Percentiles rank a stretch among this genome's conserved stretches.
These are phyloP conservation scores for Drosophila cyrtoloma DNA, from an alignment of 2,888 invertebrate species.

Conservation along the genomic window DNA sequence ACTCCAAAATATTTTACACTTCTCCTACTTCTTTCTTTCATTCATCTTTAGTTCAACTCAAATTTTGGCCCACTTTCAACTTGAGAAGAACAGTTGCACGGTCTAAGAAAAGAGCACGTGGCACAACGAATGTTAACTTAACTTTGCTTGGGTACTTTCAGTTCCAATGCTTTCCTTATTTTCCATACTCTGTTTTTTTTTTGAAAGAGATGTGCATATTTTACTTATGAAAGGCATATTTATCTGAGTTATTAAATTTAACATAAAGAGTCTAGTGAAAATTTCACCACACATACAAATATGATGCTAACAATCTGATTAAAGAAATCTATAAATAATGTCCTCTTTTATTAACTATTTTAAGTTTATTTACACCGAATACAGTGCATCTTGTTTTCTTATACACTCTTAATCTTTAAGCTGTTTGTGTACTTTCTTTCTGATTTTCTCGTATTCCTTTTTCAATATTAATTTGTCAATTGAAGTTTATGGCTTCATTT, in stretches of 20 bases:
- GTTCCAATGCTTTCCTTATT: constrained; percentile 3
- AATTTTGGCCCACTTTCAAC: constrained; percentile 48
- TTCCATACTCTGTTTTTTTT: neutral
- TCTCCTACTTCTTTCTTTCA: constrained; percentile 21
- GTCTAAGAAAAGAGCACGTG: constrained; percentile 19
- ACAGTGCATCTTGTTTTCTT: neutral
- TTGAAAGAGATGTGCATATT: neutral
- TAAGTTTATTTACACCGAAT: neutral
- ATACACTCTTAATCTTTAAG: too few species aligned
- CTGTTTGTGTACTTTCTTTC: constrained; percentile 1
- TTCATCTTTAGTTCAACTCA: constrained; percentile 33
- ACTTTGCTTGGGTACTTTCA: constrained; percentile 21
- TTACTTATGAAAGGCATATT: neutral
- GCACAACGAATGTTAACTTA: constrained; percentile 25
- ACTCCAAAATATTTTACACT: constrained; percentile 64
- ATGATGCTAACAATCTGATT: neutral
- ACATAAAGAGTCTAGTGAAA: neutral
- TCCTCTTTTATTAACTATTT: neutral
- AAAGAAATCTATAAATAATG: neutral
- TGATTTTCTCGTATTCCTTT: neutral
- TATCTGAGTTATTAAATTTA: neutral
- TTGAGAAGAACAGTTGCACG: constrained; percentile 38
- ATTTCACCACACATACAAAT: neutral
- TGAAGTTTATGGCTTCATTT: constrained; percentile 1
- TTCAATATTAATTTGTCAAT: constrained; percentile 26